These are phyloP conservation scores for Ursus arctos DNA, from an alignment of 2,113 vertebrate species.

Conservation along the genomic window DNA sequence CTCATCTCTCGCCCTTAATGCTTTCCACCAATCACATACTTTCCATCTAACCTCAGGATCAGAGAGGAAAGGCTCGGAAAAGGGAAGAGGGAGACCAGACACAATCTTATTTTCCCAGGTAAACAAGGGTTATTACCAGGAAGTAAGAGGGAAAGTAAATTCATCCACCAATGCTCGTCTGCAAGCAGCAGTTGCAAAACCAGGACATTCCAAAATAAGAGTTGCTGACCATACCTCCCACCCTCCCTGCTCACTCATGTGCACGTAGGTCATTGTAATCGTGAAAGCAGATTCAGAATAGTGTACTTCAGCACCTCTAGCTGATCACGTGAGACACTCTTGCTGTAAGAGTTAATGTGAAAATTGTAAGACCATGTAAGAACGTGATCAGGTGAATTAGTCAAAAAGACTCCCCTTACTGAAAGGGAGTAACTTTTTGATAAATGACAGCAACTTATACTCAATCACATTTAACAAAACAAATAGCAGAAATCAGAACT, in stretches of 20 bases:
- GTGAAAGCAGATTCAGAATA: background rate
- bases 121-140: background rate
- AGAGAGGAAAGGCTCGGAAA: background rate
- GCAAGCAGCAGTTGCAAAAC: background rate
- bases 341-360: background rate
- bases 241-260: background rate
- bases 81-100: background rate
- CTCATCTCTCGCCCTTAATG: background rate
- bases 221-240: background rate
- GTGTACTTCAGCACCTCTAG: background rate
- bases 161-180: background rate
- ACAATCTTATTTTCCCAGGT: background rate
- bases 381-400: constrained; percentile 5
- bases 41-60: constrained; percentile 15
- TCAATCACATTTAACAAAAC: constrained; percentile 53
- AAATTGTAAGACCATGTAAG: background rate
- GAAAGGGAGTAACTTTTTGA: constrained; percentile 26
- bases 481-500: constrained; percentile 23
- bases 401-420: background rate
- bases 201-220: background rate
- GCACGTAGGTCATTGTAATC: background rate
- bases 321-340: background rate
- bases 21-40: background rate
- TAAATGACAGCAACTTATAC: constrained; percentile 34
- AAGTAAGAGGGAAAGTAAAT: background rate